phyloP scores from a whole-genome alignment of 2,888 invertebrate genomes.

The Pandemis heparana region DNA sequence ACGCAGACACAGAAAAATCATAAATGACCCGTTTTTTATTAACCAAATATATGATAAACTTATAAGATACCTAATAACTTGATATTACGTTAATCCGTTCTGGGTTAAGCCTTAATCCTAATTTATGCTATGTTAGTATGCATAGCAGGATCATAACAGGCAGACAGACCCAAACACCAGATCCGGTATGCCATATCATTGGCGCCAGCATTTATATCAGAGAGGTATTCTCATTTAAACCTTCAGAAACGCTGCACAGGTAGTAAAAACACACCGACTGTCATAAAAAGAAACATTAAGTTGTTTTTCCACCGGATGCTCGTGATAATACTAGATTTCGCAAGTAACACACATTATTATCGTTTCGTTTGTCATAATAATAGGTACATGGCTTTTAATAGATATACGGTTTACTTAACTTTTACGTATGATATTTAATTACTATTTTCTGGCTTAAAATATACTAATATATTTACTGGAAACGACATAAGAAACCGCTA shows the following conservation, averaged over 20 bases:
- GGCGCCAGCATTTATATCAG: conserved; percentile 34
- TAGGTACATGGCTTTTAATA: not conserved
- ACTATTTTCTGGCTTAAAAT: not conserved
- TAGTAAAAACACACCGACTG: conserved; percentile 27
- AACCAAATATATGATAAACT: conserved; percentile 12
- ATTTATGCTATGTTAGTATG: conserved; percentile 33
- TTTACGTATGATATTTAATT: not conserved
- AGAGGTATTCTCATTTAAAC: conserved; percentile 31
- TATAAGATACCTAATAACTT: conserved; percentile 18
- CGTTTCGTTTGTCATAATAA: not conserved
- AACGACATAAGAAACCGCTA: not conserved
- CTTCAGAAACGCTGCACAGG: conserved; percentile 29
- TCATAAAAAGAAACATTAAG: conserved; percentile 27
- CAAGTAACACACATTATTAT: not conserved
- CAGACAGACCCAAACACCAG: conserved; percentile 39
- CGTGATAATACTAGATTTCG: conserved; percentile 13
- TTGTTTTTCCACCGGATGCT: conserved; percentile 17
- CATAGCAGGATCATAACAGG: conserved; percentile 30
- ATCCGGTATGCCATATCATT: conserved; percentile 28
- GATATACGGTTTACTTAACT: not conserved
- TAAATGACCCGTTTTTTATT: conserved; percentile 12
- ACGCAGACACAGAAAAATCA: not conserved
- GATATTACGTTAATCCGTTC: conserved; percentile 32
- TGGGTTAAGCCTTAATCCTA: conserved; percentile 32
- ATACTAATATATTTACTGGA: not conserved